These are phyloP conservation scores for Aradus depressus DNA, from an alignment of 2,888 invertebrate genomes.

Conservation along the genomic window DNA sequence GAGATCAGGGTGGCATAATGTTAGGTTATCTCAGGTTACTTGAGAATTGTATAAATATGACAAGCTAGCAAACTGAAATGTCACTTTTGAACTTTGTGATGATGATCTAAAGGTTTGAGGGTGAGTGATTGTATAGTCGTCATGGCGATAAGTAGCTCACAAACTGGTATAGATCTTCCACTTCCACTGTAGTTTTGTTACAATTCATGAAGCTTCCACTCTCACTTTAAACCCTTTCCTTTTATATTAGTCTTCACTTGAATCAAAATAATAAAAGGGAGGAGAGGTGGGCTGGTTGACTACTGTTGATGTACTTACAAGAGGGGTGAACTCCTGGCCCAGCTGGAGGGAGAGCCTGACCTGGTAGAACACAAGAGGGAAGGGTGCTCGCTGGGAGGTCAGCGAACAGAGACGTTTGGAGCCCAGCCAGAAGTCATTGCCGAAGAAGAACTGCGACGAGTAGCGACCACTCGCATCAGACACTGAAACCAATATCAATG, in stretches of 20 bases:
- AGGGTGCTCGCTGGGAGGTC: slow-evolving; percentile 41
- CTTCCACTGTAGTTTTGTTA: no score
- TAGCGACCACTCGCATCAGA: slow-evolving; percentile 64
- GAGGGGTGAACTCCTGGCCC: slow-evolving; percentile 39
- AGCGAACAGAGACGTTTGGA: slow-evolving; percentile 53
- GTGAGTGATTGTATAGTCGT: no score
- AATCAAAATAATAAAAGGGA: not conserved
- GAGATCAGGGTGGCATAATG: no score
- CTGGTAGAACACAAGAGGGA: slow-evolving; percentile 55
- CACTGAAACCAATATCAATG: slow-evolving; percentile 40
- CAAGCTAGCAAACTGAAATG: no score
- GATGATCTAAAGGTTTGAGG: no score
- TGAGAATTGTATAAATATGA: no score
- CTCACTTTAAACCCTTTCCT: no score
- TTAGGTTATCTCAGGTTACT: no score
- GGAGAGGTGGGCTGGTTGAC: not conserved
- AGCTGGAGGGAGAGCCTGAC: slow-evolving; percentile 47
- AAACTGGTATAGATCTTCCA: no score
- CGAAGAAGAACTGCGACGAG: slow-evolving; percentile 68
- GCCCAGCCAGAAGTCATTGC: slow-evolving; percentile 71
- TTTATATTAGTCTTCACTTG: not conserved
- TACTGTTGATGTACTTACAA: not conserved
- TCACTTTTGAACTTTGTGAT: no score
- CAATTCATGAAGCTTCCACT: no score
- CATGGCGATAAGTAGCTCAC: no score